Conservation (phyloP, 1,140 invertebrate genomes). For the Parapsyche elsis region DNA sequence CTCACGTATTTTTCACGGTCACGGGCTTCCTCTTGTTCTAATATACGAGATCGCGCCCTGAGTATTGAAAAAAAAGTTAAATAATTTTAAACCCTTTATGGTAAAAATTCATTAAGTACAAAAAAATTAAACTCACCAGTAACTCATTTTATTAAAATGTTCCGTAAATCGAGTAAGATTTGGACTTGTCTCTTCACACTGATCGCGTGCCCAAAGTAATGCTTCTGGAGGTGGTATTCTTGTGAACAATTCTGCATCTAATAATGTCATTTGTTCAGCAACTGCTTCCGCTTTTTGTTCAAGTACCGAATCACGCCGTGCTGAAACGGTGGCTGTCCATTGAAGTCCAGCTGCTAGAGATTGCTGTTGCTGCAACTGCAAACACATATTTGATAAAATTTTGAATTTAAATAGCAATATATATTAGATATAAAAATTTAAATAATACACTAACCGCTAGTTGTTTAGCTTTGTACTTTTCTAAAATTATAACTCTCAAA, state of each 20-base stretch:
- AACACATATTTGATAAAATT: not conserved
- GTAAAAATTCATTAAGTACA: not conserved
- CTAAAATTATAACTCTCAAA: slow-evolving; percentile 88
- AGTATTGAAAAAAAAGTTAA: slow-evolving; percentile 49
- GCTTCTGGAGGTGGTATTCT: slow-evolving; percentile 98
- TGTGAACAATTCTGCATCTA: slow-evolving; percentile 96
- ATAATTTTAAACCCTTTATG: not conserved
- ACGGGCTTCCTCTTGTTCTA: slow-evolving; percentile 82
- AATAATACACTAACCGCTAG: slow-evolving; percentile 57
- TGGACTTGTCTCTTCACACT: slow-evolving; percentile 95
- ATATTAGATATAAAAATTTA: not conserved
- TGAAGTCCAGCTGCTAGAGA: not conserved
- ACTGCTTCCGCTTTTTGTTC: slow-evolving; percentile 89
- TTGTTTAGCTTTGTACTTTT: slow-evolving; percentile 83
- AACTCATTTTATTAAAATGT: slow-evolving; percentile 99
- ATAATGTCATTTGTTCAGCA: slow-evolving; percentile 97
- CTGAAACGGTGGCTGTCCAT: slow-evolving; percentile 64
- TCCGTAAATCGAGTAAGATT: slow-evolving; percentile 98
- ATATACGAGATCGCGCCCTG: slow-evolving; percentile 76
- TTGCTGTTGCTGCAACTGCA: slow-evolving; percentile 45
- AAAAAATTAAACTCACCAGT: slow-evolving; percentile 75
- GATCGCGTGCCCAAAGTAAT: slow-evolving; percentile 95
- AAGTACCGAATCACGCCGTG: slow-evolving; percentile 79
- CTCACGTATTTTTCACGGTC: slow-evolving; percentile 96
- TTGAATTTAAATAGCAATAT: not conserved